Conservation (phyloP, 2,113 vertebrate species). For the Alouatta palliata region DNA sequence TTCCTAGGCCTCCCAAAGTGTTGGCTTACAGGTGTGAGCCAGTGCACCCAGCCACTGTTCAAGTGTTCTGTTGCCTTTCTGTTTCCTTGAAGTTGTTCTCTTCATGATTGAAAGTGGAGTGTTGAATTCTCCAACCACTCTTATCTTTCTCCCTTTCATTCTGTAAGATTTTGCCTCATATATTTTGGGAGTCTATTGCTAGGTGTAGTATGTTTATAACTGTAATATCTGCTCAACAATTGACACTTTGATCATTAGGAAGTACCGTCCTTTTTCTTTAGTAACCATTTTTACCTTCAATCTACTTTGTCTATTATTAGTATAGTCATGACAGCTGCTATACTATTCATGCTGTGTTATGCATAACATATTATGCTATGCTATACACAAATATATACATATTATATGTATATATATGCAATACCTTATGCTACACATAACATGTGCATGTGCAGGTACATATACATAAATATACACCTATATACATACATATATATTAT, state of each 20-base stretch:
- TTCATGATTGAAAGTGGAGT: neutral
- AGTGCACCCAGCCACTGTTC: neutral
- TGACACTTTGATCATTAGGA: neutral
- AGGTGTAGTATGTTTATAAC: neutral
- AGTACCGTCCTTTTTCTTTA: neutral
- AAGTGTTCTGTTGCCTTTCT: neutral
- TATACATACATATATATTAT: neutral
- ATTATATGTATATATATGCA: neutral
- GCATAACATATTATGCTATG: neutral
- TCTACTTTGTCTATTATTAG: neutral
- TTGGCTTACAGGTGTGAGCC: neutral
- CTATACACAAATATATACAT: neutral
- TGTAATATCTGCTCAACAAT: neutral
- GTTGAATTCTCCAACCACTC: neutral
- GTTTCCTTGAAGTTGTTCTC: neutral
- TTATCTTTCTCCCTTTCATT: neutral
- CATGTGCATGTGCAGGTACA: neutral
- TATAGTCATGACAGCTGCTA: neutral
- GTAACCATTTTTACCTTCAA: neutral
- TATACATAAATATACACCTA: neutral
- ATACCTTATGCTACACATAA: neutral
- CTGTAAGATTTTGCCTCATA: neutral
- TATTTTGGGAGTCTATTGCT: neutral
- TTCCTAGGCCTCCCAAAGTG: neutral
- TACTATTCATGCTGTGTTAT: neutral